A percentile compares a stretch with the other conserved stretches of the same genome.
phyloP scores from a whole-genome alignment of 53 echinoderm and acorn worm genomes.

The Patiria pectinifera region DNA sequence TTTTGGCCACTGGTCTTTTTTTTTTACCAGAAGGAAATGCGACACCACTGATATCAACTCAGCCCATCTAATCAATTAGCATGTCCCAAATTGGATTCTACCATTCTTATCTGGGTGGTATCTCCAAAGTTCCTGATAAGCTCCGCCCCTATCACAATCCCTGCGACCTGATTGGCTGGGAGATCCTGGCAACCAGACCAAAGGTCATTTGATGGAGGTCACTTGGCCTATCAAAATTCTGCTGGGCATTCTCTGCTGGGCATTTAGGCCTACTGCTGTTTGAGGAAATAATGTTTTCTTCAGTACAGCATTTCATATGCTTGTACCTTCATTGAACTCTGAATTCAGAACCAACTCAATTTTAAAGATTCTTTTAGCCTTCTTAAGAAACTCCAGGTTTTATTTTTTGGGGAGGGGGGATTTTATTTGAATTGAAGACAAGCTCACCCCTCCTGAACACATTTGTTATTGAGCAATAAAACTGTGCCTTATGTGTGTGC shows the following conservation, averaged over 20 bases:
- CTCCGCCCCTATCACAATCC: slow-evolving; percentile 19
- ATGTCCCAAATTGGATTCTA: slow-evolving; percentile 17
- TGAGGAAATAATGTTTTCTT: neutral
- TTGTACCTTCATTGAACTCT: too few species aligned
- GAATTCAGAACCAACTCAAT: too few species aligned
- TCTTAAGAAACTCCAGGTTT: too few species aligned
- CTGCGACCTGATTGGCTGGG: slow-evolving; percentile 20
- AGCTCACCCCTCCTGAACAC: too few species aligned
- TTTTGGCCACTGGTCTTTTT: neutral
- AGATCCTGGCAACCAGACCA: slow-evolving; percentile 27
- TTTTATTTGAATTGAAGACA: too few species aligned
- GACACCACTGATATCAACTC: neutral
- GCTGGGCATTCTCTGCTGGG: neutral
- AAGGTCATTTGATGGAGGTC: slow-evolving; percentile 45
- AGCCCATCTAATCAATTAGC: slow-evolving; percentile 20
- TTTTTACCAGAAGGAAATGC: slow-evolving; percentile 18
- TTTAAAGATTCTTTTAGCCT: too few species aligned
- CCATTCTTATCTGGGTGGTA: slow-evolving; percentile 17
- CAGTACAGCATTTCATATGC: too few species aligned
- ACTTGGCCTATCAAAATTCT: slow-evolving; percentile 28
- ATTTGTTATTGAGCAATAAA: too few species aligned
- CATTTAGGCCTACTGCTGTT: slow-evolving; percentile 28
- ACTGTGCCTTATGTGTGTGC: too few species aligned
- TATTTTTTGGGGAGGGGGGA: too few species aligned
- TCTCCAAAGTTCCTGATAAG: slow-evolving; percentile 3